phyloP scores from a whole-genome alignment of 2,797 vertebrate genomes.

The Florisuga fusca region DNA sequence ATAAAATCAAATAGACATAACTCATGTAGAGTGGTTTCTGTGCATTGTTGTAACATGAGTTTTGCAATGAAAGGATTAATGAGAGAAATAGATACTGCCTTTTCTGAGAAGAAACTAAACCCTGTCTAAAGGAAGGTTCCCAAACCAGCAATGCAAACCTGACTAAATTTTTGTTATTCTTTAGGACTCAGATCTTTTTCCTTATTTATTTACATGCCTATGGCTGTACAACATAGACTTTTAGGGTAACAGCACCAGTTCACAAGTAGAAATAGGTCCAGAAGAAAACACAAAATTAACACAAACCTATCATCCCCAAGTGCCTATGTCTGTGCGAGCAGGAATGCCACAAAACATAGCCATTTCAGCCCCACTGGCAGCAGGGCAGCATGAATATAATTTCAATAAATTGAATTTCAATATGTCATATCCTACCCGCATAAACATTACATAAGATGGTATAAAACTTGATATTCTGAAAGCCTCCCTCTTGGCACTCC shows the following conservation, averaged over 20 bases:
- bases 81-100: background rate
- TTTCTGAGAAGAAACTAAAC: slow-evolving; percentile 31
- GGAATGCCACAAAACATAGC: background rate
- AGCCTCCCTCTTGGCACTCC: slow-evolving; percentile 30
- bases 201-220: background rate
- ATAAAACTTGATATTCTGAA: slow-evolving; percentile 62
- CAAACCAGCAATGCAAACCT: background rate
- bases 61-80: slow-evolving; percentile 45
- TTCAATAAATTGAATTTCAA: slow-evolving; percentile 62
- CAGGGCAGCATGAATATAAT: slow-evolving; percentile 14
- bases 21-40: background rate
- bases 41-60: slow-evolving; percentile 32
- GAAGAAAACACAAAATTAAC: background rate
- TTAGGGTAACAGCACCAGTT: background rate
- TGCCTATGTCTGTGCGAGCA: background rate
- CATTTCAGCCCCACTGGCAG: background rate
- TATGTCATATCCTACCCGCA: slow-evolving; percentile 40
- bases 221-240: background rate
- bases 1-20: slow-evolving; percentile 40
- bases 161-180: background rate
- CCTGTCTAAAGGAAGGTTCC: background rate
- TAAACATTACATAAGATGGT: slow-evolving; percentile 53
- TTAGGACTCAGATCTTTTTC: background rate
- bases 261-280: background rate
- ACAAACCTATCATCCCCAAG: background rate